phyloP scores from a whole-genome alignment of 2,113 vertebrate species.

The Sapayoa aenigma region DNA sequence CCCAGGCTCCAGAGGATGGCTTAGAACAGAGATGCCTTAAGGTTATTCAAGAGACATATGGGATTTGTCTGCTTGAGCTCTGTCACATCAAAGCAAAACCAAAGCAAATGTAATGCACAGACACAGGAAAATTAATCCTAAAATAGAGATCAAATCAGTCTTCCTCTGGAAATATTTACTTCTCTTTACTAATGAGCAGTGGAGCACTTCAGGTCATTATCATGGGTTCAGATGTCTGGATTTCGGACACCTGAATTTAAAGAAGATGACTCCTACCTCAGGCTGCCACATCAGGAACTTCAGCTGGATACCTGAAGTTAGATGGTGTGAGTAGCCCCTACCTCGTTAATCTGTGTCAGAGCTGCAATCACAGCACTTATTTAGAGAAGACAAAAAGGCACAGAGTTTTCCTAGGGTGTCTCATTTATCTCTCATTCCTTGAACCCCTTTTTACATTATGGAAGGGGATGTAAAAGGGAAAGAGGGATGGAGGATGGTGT shows the following conservation, averaged over 20 bases:
- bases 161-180: neutral
- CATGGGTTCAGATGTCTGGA: neutral
- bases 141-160: neutral
- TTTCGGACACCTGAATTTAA: neutral
- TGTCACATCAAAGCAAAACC: neutral
- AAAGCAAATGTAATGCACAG: neutral
- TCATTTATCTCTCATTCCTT: neutral
- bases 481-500: fast-evolving
- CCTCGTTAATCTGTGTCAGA: neutral
- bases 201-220: neutral
- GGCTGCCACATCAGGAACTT: neutral
- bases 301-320: neutral
- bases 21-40: neutral
- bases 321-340: neutral
- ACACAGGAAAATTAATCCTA: neutral
- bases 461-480: neutral
- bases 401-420: neutral
- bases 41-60: neutral
- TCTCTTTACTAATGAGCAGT: neutral
- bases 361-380: neutral
- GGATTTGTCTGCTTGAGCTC: neutral
- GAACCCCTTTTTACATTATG: neutral
- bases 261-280: neutral
- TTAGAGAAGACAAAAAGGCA: neutral
- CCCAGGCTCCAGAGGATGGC: neutral